A percentile compares a stretch with the other conserved stretches of the same genome.
Evolutionary conservation across 92 coral and sea anemone genomes (phyloP).

Genomic region (Palythoa grandiflora): DNA sequence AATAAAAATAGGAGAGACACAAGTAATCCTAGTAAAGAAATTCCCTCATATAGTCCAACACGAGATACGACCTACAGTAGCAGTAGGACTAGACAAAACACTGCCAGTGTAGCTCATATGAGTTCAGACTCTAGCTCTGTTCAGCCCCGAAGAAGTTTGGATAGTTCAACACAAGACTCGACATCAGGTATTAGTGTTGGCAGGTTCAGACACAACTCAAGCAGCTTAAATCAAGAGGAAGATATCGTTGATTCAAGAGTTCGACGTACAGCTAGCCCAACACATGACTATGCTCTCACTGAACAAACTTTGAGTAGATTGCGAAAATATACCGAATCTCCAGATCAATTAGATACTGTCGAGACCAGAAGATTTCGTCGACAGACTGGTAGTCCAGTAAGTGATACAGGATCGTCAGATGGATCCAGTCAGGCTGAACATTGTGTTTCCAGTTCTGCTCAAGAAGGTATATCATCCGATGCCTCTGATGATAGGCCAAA

Average conservation of each 20-base stretch:
- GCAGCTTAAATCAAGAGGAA: constrained; percentile 22
- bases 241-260: background rate
- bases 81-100: constrained; percentile 2
- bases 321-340: constrained; percentile 25
- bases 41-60: constrained; percentile 11
- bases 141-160: background rate
- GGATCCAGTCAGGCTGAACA: background rate
- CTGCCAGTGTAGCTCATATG: background rate
- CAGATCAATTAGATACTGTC: constrained; percentile 10
- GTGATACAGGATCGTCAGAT: constrained; percentile 4
- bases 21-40: constrained; percentile 9
- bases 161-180: constrained; percentile 10
- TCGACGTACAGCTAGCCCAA: background rate
- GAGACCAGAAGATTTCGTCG: background rate
- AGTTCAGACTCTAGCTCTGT: background rate
- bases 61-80: constrained; percentile 5
- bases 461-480: background rate
- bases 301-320: constrained; percentile 42
- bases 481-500: background rate
- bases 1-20: constrained; percentile 2
- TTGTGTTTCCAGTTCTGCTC: background rate
- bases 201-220: background rate
- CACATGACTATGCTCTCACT: constrained; percentile 2
- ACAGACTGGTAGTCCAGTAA: background rate
- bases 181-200: constrained; percentile 5